Evolutionary conservation across 2,113 vertebrate genomes (phyloP).

Genomic region (Macquaria ambigua): DNA sequence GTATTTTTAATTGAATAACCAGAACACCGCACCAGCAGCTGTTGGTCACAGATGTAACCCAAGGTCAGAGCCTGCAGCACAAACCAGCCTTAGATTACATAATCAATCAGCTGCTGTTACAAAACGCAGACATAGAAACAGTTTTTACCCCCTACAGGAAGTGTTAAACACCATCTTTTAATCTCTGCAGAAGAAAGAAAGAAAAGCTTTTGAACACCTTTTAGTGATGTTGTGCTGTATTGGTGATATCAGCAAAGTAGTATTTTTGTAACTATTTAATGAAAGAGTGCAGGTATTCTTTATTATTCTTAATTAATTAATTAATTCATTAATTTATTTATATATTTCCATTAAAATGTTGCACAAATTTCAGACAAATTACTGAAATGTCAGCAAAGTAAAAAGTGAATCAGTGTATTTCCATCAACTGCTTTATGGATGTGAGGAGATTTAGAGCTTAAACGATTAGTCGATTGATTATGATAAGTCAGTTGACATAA

Average conservation of each 20-base stretch:
- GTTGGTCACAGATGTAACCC: slow-evolving; percentile 47
- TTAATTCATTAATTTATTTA: not conserved
- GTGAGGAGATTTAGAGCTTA: not conserved
- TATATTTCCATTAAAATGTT: not conserved
- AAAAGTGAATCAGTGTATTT: not conserved
- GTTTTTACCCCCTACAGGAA: not conserved
- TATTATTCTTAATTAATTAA: not conserved
- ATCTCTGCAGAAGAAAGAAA: not conserved
- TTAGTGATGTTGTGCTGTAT: not conserved
- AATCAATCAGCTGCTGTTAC: slow-evolving; percentile 51
- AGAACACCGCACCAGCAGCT: slow-evolving; percentile 36
- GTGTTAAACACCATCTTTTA: not conserved
- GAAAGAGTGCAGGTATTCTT: not conserved
- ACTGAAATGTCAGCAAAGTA: no score
- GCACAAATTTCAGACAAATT: not conserved
- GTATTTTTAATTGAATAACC: slow-evolving; percentile 40
- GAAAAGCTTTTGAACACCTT: not conserved
- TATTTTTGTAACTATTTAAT: not conserved
- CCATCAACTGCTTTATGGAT: not conserved
- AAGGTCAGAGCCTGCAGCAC: slow-evolving; percentile 46
- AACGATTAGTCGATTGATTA: not conserved
- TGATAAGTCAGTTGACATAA: no score
- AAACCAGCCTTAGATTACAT: slow-evolving; percentile 47
- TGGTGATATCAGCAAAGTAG: not conserved
- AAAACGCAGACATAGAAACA: slow-evolving; percentile 4